Evolutionary conservation across 2,113 vertebrate genomes (phyloP), one percentile per base, ranked within the genome.

Genomic region (Phoxinus phoxinus): DNA sequence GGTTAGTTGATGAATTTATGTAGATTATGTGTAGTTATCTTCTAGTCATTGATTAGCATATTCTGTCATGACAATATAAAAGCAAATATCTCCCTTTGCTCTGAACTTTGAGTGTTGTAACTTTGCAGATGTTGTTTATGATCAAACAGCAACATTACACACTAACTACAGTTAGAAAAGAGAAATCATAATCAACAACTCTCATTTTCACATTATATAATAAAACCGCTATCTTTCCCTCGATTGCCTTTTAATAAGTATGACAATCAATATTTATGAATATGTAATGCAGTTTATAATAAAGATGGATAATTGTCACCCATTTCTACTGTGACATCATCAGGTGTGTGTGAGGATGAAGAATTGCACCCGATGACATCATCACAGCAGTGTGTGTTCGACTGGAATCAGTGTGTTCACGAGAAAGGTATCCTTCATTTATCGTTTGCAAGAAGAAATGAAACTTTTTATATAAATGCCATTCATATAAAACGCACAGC

Each of bases 181-280:
- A n/a, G n/a, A n/a, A n/a, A n/a, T n/a, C n/a, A n/a, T n/a, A n/a
- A n/a, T n/a, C n/a, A n/a, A n/a, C n/a, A n/a, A n/a, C 59, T 65
- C 17, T 37, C 32, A 1, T 67, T 35, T 63, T 30, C 46, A 23
- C 65, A 83, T 82, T 86, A 46, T 44, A 46, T 56, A 63, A 80
- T 44, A 75, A 88, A 84, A 76, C 67, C 37, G 59, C 12, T 15
- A 35, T 86, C n/a, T 48, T 79, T 86, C 21, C 73, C 51, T 88
- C 63, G 6, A 32, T 46, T 75, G 69, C 5, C 37, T 30, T 81
- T 84, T 41, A 85, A 35, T 75, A 11, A 13, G 27, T 63, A 25
- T 30, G 27, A 17, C 6, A 32, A 17, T 67, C n/a, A 12, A 17
- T 67, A 37, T 35, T 10, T 35, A 35, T 30, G 3, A 35, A 67